A percentile compares a stretch with the other conserved stretches of the same genome.
Evolutionary conservation across 2,113 vertebrate genomes (phyloP).

Genomic region (Spermophilus dauricus): DNA sequence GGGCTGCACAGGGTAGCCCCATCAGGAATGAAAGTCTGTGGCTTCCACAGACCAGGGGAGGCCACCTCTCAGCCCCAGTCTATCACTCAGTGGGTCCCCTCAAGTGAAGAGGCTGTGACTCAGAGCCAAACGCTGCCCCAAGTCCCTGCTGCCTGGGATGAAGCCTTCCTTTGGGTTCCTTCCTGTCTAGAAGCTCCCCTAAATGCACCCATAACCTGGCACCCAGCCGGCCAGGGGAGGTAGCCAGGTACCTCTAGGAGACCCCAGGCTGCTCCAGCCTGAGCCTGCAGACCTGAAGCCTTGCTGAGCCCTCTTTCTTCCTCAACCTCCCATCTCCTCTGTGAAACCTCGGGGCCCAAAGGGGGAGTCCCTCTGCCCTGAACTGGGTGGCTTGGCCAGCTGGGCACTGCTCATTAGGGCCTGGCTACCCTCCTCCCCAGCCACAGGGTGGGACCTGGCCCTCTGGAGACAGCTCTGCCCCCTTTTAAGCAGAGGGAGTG

Average conservation of each 20-base stretch:
- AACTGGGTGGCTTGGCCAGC: background rate
- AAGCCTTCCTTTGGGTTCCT: background rate
- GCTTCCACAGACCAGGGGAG: background rate
- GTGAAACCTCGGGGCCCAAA: no score
- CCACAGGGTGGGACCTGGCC: background rate
- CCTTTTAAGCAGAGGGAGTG: background rate
- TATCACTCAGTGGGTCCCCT: background rate
- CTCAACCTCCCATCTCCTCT: no score
- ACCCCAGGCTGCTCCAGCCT: rapidly evolving
- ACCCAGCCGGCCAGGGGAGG: rapidly evolving
- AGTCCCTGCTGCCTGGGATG: background rate
- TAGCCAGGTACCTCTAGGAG: background rate
- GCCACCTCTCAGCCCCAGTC: background rate
- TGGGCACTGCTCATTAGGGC: rapidly evolving
- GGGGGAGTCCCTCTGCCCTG: background rate
- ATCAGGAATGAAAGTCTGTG: rapidly evolving
- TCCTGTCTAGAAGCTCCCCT: no score
- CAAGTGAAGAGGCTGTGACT: background rate
- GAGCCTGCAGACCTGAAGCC: background rate
- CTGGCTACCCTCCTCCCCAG: background rate
- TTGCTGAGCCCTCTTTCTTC: background rate
- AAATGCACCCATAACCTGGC: no score
- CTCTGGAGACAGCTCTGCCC: background rate
- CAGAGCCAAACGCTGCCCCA: background rate
- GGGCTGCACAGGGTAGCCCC: rapidly evolving